Percentiles rank a stretch among this genome's conserved stretches.
Conservation (phyloP, 2,888 invertebrate genomes). For the Chymomyza fuscimana region DNA sequence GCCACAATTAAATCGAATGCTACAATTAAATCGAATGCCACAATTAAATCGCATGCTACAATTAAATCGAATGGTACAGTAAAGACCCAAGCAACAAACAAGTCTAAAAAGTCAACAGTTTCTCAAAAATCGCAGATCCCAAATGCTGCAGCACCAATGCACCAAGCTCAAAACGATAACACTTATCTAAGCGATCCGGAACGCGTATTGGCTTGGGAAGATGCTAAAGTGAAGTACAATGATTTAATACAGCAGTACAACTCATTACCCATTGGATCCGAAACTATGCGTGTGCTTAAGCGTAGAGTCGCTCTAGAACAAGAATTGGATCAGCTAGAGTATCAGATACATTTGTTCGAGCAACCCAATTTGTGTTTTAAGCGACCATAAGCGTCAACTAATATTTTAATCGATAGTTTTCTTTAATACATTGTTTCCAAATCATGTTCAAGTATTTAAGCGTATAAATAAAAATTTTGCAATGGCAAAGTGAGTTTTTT, state of each 20-base stretch:
- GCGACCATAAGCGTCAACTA: not conserved
- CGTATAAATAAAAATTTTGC: too few species aligned
- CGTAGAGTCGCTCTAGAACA: conserved; percentile 31
- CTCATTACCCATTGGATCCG: conserved; percentile 36
- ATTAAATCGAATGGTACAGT: not conserved
- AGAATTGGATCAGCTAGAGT: conserved; percentile 40
- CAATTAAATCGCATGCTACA: not conserved
- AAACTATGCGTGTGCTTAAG: conserved; percentile 39
- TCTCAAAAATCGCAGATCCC: not conserved
- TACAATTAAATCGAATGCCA: not conserved
- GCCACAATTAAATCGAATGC: conserved; percentile 10
- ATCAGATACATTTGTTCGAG: conserved; percentile 34
- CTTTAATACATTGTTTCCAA: too few species aligned
- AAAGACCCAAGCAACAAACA: not conserved
- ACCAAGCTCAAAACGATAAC: not conserved
- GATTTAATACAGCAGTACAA: conserved; percentile 40
- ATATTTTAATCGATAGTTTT: not conserved
- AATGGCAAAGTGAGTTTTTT: too few species aligned
- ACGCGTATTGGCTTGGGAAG: conserved; percentile 12
- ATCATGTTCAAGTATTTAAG: too few species aligned
- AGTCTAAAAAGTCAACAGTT: not conserved
- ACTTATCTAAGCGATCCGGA: conserved; percentile 9
- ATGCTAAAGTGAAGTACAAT: conserved; percentile 34
- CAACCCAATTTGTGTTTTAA: conserved; percentile 26
- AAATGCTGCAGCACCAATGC: not conserved